Percentiles rank a stretch among this genome's conserved stretches.
phyloP scores from a whole-genome alignment of 2,888 invertebrate species.

The Erebia palarica region DNA sequence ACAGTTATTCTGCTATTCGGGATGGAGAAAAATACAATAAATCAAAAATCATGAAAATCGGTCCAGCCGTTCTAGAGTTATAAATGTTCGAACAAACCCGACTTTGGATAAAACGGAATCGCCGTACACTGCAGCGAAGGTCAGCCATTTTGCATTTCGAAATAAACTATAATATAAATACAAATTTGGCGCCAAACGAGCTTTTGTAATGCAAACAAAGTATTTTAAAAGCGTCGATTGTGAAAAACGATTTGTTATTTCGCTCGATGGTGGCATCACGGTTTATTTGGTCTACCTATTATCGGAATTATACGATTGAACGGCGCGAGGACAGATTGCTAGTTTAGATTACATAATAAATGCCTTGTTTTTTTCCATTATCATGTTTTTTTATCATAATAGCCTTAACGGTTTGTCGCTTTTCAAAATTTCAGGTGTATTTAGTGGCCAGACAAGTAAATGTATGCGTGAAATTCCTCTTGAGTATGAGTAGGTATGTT shows the following conservation, averaged over 20 bases:
- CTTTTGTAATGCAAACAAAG: conserved; percentile 60
- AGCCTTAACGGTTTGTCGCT: no score
- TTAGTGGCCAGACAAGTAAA: no score
- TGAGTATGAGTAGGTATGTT: no score
- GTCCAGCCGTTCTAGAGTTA: no score
- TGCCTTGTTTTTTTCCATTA: background rate
- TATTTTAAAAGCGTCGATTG: conserved; percentile 51
- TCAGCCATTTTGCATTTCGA: conserved; percentile 53
- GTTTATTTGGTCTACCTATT: conserved; percentile 35
- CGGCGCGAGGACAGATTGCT: background rate
- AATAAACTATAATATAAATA: conserved; percentile 59
- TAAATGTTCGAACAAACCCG: no score
- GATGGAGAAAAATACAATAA: no score
- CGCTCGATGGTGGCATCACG: conserved; percentile 34
- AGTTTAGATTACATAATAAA: conserved; percentile 15
- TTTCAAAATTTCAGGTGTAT: no score
- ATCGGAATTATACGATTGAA: conserved; percentile 5
- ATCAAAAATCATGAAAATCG: no score
- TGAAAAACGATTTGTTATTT: conserved; percentile 49
- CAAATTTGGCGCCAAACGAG: conserved; percentile 57
- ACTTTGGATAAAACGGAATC: conserved; percentile 45
- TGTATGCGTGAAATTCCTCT: no score
- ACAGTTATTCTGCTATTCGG: no score
- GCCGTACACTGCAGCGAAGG: conserved; percentile 55
- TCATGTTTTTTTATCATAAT: background rate